Percentiles rank a stretch among this genome's conserved stretches.
These are phyloP conservation scores for Trichonephila clavata DNA, from an alignment of 1,140 invertebrate species.

Conservation along the genomic window DNA sequence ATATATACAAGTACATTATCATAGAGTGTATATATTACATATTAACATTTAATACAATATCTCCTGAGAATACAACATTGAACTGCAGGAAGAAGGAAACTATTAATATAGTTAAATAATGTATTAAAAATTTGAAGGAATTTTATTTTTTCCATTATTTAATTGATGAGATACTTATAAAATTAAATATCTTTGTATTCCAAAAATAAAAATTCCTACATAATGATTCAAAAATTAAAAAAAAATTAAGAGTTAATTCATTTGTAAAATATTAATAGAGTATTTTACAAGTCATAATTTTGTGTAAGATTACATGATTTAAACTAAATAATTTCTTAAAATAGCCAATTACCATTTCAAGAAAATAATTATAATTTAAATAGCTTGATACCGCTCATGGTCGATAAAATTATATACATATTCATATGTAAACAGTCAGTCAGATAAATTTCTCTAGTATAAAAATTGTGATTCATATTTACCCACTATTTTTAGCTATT, in stretches of 20 bases:
- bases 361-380: not conserved
- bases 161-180: not conserved
- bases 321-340: not conserved
- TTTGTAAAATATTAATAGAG: not conserved
- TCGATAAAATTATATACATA: slow-evolving; percentile 57
- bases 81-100: slow-evolving; percentile 49
- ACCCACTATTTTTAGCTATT: slow-evolving; percentile 10
- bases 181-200: not conserved
- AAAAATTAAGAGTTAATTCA: not conserved
- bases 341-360: not conserved
- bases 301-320: not conserved
- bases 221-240: not conserved
- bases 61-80: slow-evolving; percentile 38
- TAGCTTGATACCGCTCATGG: not conserved
- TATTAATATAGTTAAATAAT: not conserved
- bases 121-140: not conserved
- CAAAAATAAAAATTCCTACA: not conserved
- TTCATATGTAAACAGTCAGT: slow-evolving; percentile 37
- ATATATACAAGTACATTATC: slow-evolving; percentile 38
- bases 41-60: slow-evolving; percentile 58
- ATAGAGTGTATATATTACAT: slow-evolving; percentile 47
- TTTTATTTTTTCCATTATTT: not conserved
- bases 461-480: slow-evolving; percentile 57
- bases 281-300: not conserved
- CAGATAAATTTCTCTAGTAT: slow-evolving; percentile 58